phyloP scores from a whole-genome alignment of 2,113 vertebrate species.

The Tupaia chinensis region DNA sequence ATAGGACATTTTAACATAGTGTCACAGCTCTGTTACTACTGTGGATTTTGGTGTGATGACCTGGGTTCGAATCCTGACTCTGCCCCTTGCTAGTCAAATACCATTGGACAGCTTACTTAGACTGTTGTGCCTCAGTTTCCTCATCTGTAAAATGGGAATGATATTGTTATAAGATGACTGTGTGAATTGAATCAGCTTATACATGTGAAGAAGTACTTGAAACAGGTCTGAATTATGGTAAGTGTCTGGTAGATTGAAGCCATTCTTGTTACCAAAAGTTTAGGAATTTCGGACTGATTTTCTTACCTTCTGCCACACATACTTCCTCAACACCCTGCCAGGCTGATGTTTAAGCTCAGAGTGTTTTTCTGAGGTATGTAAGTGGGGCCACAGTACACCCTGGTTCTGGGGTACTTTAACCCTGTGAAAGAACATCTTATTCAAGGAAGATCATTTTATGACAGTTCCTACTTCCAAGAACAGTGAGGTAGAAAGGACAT shows the following conservation, averaged over 20 bases:
- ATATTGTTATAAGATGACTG: background rate
- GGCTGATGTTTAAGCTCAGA: background rate
- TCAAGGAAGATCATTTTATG: background rate
- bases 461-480: background rate
- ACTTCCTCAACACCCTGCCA: background rate
- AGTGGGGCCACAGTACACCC: background rate
- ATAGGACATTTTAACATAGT: fast-evolving
- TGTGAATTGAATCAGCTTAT: background rate
- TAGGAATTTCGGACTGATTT: background rate
- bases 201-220: background rate
- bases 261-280: background rate
- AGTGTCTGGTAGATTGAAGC: background rate
- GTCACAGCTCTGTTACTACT: too few relatives aligned
- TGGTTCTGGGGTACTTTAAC: background rate
- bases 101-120: background rate
- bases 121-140: background rate
- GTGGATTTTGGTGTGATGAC: background rate
- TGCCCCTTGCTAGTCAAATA: background rate
- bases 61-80: background rate
- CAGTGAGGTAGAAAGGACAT: background rate
- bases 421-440: background rate
- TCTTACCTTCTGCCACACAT: background rate
- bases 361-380: background rate
- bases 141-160: background rate
- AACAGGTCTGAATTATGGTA: background rate